phyloP scores from a whole-genome alignment of 2,888 invertebrate genomes.

The Hoplodrina blanda region DNA sequence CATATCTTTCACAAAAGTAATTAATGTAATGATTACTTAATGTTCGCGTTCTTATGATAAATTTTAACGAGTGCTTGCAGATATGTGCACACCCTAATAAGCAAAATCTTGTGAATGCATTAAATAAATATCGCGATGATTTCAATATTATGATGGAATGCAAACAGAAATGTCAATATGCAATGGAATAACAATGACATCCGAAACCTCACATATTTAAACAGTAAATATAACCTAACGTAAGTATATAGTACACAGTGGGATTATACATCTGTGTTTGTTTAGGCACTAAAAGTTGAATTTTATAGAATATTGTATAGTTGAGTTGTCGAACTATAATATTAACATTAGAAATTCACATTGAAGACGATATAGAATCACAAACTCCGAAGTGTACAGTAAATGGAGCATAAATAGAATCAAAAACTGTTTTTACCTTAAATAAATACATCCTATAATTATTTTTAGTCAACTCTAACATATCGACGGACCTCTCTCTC shows the following conservation, averaged over 20 bases:
- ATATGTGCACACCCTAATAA: conserved; percentile 8
- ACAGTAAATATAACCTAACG: conserved; percentile 11
- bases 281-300: conserved; percentile 57
- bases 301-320: conserved; percentile 29
- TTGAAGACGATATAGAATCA: conserved; percentile 37
- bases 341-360: conserved; percentile 44
- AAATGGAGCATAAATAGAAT: conserved; percentile 51
- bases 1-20: not conserved
- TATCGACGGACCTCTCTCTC: conserved; percentile 3
- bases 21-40: not conserved
- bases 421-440: conserved; percentile 38
- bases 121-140: conserved; percentile 8
- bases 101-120: not conserved
- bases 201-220: not conserved
- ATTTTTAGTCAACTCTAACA: conserved; percentile 16
- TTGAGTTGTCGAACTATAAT: conserved; percentile 13
- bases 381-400: conserved; percentile 40
- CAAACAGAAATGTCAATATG: conserved; percentile 42
- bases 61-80: not conserved
- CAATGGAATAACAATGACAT: conserved; percentile 30
- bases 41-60: not conserved
- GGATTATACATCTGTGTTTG: conserved; percentile 35
- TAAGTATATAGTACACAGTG: conserved; percentile 22
- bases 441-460: conserved; percentile 19
- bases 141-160: conserved; percentile 44